Evolutionary conservation across 2,888 invertebrate species (phyloP).

Genomic region (Phalangium opilio): DNA sequence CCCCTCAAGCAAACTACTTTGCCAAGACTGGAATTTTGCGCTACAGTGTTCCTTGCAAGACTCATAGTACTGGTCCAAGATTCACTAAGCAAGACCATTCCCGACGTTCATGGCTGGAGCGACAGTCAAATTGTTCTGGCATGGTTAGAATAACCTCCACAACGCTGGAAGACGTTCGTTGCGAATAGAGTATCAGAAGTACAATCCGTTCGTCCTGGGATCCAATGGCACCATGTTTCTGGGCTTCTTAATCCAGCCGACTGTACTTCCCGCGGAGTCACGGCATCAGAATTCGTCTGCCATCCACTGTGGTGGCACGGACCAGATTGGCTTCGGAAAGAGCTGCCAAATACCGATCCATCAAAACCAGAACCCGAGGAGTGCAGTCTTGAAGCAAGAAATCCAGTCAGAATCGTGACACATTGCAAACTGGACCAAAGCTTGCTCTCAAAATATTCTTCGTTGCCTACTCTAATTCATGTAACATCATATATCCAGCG

Average conservation of each 20-base stretch:
- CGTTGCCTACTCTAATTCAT: too few relatives aligned
- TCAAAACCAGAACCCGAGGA: too few relatives aligned
- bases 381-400: too few relatives aligned
- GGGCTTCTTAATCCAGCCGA: too few relatives aligned
- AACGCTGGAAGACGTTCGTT: constrained; percentile 22
- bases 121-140: constrained; percentile 10
- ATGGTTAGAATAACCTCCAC: constrained; percentile 6
- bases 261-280: constrained; percentile 20
- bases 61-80: not conserved
- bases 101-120: constrained; percentile 6
- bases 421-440: too few relatives aligned
- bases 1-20: constrained; percentile 2
- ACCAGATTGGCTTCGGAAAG: constrained; percentile 6
- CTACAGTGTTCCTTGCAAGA: constrained; percentile 1
- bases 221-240: too few relatives aligned
- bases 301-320: constrained; percentile 15
- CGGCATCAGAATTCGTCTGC: constrained; percentile 7
- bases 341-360: too few relatives aligned
- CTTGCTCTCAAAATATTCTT: too few relatives aligned
- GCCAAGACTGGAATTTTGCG: constrained; percentile 4
- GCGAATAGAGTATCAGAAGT: constrained; percentile 21
- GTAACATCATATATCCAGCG: too few relatives aligned
- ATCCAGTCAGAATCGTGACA: too few relatives aligned
- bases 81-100: not conserved
- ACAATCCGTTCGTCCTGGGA: too few relatives aligned